Base-by-base conservation (phyloP, 92 coral and sea anemone species). In the Meandrina meandrites region DNA sequence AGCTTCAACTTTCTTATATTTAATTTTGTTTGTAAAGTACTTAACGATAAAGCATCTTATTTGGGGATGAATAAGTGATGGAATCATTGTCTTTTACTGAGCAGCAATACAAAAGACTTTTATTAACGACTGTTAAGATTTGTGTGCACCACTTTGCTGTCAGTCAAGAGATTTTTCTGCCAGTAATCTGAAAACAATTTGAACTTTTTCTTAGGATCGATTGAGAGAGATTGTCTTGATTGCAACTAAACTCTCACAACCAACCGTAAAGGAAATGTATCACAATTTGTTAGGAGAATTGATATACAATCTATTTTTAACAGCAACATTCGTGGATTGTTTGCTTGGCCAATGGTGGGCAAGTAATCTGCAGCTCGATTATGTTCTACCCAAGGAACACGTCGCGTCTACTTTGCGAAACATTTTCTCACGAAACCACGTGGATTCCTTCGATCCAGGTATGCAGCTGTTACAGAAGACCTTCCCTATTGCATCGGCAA, bases 301-400 rank as follows among this genome's bases (percentile, higher is more conserved):
- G 27, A 37, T 40, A 10, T 18, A 36, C 27, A 0, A 34, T 73
- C 48, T 15, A 35, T 68, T 31, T 73, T 70, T 48, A n/a, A 27
- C 72, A 96, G 98, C 88, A 37, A 94, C 98, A 40, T 96, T 93
- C 88, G 90, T 96, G 19, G 98, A 96, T 90, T 94, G 97, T 78
- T 89, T 96, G 89, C 84, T 96, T 91, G 98, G 97, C 60, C 98
- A 96, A 90, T 96, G 98, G 98, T 96, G 98, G 98, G 97, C 97
- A 37, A 91, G 92, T 91, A 87, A 94, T 14, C 93, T 96, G 84
- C 95, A 96, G 5, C 86, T 96, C 16, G 98, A 97, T 19, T 74
- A 89, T 72, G 83, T 96, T 69, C 92, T 96, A 42, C 96, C 93
- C 14, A 71, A 87, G 58, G 95, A 92, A 18, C 94, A 96, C 88